Conservation (phyloP, 2,113 vertebrate species). For the Vireo altiloquus region DNA sequence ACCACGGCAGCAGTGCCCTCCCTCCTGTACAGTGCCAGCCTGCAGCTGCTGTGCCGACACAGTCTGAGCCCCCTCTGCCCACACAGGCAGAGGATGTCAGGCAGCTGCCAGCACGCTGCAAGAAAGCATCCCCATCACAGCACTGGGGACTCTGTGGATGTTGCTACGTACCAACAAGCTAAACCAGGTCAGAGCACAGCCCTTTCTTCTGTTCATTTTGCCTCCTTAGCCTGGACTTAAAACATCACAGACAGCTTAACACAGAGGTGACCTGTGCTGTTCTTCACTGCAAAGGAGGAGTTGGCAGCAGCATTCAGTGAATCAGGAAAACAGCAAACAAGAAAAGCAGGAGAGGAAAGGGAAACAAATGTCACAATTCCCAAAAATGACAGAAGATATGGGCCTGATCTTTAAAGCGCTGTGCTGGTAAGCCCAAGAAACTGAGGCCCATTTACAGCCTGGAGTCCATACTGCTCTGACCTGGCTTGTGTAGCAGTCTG, state of each 20-base stretch:
- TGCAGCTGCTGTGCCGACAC: accelerated
- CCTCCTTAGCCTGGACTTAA: not conserved
- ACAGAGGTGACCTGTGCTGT: not conserved
- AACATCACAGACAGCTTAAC: not conserved
- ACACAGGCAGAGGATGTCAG: not conserved
- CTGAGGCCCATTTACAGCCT: not conserved
- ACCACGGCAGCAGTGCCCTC: accelerated
- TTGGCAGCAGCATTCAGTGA: not conserved
- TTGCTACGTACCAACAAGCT: not conserved
- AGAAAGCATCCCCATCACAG: accelerated
- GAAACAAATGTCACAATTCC: not conserved
- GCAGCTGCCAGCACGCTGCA: not conserved
- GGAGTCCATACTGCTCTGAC: not conserved
- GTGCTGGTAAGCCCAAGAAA: not conserved
- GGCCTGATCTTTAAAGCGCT: not conserved
- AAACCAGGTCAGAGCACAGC: not conserved
- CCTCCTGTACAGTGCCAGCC: not conserved
- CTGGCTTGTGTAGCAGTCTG: not conserved
- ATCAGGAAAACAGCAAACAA: not conserved
- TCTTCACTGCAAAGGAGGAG: not conserved
- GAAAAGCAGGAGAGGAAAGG: not conserved
- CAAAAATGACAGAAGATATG: not conserved
- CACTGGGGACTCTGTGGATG: not conserved
- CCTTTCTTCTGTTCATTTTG: not conserved
- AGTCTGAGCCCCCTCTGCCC: accelerated